Evolutionary conservation across 2,888 invertebrate genomes (phyloP).

Genomic region (Halictus quadricinctus): DNA sequence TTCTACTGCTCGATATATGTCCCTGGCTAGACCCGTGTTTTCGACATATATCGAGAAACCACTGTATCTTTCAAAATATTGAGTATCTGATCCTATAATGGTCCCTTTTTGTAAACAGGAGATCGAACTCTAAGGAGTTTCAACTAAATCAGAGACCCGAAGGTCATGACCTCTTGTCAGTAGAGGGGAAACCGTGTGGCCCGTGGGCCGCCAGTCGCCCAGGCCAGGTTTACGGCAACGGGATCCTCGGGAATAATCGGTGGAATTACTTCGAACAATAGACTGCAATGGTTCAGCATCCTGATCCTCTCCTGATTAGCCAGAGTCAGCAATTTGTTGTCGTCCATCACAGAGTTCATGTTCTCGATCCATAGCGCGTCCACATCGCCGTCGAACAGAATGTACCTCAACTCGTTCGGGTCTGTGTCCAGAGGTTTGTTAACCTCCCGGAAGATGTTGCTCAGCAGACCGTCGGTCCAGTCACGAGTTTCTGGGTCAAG

Average conservation of each 20-base stretch:
- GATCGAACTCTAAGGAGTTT: neutral
- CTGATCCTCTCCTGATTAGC: constrained; percentile 95
- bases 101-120: no score
- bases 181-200: neutral
- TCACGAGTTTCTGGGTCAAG: constrained; percentile 93
- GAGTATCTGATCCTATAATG: neutral
- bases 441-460: constrained; percentile 95
- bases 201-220: no score
- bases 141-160: neutral
- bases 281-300: constrained; percentile 90
- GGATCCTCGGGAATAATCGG: no score
- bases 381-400: constrained; percentile 96
- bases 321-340: constrained; percentile 93
- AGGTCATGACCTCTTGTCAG: neutral
- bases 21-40: no score
- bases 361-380: constrained; percentile 98
- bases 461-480: constrained; percentile 96
- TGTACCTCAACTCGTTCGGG: constrained; percentile 90
- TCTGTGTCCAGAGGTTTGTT: constrained; percentile 87
- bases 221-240: no score
- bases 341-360: constrained; percentile 99
- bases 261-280: constrained; percentile 90
- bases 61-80: no score
- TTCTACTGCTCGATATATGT: no score
- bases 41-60: no score